Evolutionary conservation across 2,888 invertebrate genomes (phyloP), one percentile per base, ranked within the genome.

Genomic region (Malthinus seriepunctatus): DNA sequence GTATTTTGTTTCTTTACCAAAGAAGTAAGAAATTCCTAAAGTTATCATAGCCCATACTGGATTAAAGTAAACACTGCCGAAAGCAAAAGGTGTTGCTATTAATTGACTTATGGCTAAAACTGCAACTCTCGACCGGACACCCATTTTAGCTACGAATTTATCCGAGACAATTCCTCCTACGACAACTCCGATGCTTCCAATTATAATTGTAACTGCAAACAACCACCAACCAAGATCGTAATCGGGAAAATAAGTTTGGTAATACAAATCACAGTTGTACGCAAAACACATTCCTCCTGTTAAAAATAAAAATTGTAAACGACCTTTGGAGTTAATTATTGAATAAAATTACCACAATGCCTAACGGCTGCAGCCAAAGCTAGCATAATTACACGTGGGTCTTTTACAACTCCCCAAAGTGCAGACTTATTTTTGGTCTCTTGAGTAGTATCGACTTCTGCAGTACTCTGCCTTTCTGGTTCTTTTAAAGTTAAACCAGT

Each of bases 191-290:
- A 88, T 78, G 52, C 88, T 86, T 4, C 91, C 94, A 71, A 94
- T 89, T 42, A 90, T 88, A 64, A 94, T 93, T 11, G 93, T 93
- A 33, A 93, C 93, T 0, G 88, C 90, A 75, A 93, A 93, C 69
- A 94, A 78, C 91, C 92, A 93, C 90, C 93, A 93, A 69, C 93
- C 92, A 9, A 93, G 85, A 80, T 93, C 93, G 69, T 91, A 90
- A 70, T 93, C 92, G 0, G 94, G 94, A 80, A 92, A 94, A 78
- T 93, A 93, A 57, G 86, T 88, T 62, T 91, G 87, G 78, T 93
- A 94, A 80, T 93, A 94, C 49, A 93, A 82, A 75, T 94, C 93
- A 5, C 93, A 93, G 77, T 94, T 94, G 82, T 94, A 94, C 0
- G 93, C 93, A 79, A 94, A 94, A 62, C 90, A 89, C 88, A 93